These are phyloP conservation scores for Drosophila hawaiiensis DNA, from an alignment of 2,888 invertebrate genomes.

Conservation along the genomic window DNA sequence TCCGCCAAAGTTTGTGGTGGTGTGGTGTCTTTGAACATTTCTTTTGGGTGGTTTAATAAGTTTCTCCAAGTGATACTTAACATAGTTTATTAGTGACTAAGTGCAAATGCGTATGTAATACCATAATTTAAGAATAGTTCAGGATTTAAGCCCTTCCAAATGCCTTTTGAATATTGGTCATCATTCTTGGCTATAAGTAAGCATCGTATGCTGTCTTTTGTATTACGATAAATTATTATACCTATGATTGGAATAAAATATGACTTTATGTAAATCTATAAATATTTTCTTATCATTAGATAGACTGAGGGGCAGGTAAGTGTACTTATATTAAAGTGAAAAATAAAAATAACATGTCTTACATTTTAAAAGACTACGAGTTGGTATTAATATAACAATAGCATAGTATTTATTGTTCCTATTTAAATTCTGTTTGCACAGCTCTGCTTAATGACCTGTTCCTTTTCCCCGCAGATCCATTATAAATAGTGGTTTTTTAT, in stretches of 20 bases:
- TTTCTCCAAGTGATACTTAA: slow-evolving; percentile 71
- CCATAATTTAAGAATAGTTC: slow-evolving; percentile 25
- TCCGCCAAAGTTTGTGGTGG: slow-evolving; percentile 27
- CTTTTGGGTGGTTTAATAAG: slow-evolving; percentile 36
- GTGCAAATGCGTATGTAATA: slow-evolving; percentile 61
- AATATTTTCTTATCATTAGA: neutral
- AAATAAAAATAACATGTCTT: neutral
- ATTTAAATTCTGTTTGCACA: neutral
- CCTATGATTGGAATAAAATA: slow-evolving; percentile 44
- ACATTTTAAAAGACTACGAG: neutral
- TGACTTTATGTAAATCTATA: slow-evolving; percentile 37
- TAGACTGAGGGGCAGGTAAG: neutral
- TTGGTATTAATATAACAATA: neutral
- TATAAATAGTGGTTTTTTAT: neutral
- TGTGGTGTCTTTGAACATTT: slow-evolving; percentile 14
- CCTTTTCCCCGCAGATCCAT: neutral
- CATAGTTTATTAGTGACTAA: slow-evolving; percentile 68
- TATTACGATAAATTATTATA: slow-evolving; percentile 31
- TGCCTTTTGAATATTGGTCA: slow-evolving; percentile 31
- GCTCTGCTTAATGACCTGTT: neutral
- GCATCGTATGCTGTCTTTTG: slow-evolving; percentile 28
- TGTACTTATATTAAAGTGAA: neutral
- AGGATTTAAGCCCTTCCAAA: slow-evolving; percentile 9
- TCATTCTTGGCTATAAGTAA: slow-evolving; percentile 23
- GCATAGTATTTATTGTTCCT: neutral